Evolutionary conservation across 2,888 invertebrate species (phyloP), one percentile per base, ranked within the genome.

Genomic region (Pollenia griseotomentosa): DNA sequence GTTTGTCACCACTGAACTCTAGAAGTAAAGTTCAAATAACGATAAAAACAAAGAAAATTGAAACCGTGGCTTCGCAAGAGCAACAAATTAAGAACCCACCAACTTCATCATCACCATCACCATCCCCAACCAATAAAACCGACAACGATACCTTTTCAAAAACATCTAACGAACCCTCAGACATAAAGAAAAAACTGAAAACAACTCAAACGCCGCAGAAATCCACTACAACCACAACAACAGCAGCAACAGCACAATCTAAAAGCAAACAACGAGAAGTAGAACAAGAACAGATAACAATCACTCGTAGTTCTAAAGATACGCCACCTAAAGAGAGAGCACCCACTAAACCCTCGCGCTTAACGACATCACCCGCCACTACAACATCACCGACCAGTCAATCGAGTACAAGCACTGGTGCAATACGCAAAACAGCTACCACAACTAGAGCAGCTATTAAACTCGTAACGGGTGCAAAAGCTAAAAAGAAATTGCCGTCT

Each of bases 311-410:
- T 90, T 90, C 88, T 73, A 90, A 92, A 84, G 93, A 93, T 88
- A 93, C 92, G 59, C 93, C 93, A 86, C 93, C 93, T n/a, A 90
- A 89, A 61, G 93, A 93, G 80, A 91, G 91, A 82, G 93, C 93
- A 10, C 93, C 93, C 23, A 90, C 93, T 2, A 93, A 92, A 88
- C 93, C 93, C 65, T 92, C 92, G 80, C 92, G 93, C 53, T 89
- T 90, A 55, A 79, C 73, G 79, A 42, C 73, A 77, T 88, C 71
- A 40, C 80, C 85, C 86, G 82, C 90, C 10, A 79, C 55, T 51
- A 90, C 74, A 88, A 6, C 79, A 0, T 73, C 70, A 88, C 3
- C 83, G 2, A 66, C 75, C 81, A 85, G 78, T 87, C 87, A 85
- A 33, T 55, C 74, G 89, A 89, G 90, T 88, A 85, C 89, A 75